Conservation (phyloP, 2,113 vertebrate species). For the Leptocoma aspasia region DNA sequence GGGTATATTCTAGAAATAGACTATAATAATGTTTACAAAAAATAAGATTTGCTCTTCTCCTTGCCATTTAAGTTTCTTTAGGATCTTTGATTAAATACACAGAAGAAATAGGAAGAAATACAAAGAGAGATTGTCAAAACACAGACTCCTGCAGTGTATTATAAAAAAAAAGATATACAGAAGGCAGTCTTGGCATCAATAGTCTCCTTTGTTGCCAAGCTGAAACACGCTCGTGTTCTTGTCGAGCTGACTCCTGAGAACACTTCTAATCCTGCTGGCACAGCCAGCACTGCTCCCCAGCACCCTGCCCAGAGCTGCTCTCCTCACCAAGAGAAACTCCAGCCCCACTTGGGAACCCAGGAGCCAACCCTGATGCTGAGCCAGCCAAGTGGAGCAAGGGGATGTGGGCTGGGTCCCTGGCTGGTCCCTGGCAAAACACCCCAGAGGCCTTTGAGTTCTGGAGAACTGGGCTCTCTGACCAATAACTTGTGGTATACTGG, state of each 20-base stretch:
- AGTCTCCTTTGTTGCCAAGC: constrained; percentile 11
- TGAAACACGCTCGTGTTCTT: background rate
- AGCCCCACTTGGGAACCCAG: background rate
- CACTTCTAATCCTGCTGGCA: background rate
- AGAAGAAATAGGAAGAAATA: constrained; percentile 7
- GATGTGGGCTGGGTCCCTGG: background rate
- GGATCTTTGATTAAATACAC: background rate
- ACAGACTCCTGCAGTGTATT: background rate
- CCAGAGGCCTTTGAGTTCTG: background rate
- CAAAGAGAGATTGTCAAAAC: constrained; percentile 10
- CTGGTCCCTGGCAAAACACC: background rate
- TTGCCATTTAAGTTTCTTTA: background rate
- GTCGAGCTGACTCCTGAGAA: constrained; percentile 18
- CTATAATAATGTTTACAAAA: background rate
- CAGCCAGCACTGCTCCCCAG: background rate
- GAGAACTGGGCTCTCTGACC: background rate
- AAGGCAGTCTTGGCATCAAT: constrained; percentile 22
- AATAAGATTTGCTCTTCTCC: background rate
- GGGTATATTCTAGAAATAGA: background rate
- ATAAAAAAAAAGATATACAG: background rate
- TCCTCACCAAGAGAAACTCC: background rate
- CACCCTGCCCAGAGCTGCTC: background rate
- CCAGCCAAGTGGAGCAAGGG: rapidly evolving
- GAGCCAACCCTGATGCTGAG: background rate
- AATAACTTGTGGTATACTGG: background rate